Conservation (phyloP, 1,140 invertebrate species). For the Drosophila gunungcola region DNA sequence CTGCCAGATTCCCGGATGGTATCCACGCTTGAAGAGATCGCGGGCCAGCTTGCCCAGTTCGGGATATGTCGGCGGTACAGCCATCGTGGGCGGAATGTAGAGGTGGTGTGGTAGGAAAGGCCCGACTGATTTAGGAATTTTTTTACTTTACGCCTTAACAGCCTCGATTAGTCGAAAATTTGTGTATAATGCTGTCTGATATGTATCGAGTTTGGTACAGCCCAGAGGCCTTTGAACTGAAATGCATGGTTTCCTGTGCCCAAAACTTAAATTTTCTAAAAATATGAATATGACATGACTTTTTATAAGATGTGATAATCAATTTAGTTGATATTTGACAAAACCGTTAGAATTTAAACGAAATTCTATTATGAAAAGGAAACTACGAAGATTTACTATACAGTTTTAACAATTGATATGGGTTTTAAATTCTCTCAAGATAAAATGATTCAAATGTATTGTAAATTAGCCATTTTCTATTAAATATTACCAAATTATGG, state of each 20-base stretch:
- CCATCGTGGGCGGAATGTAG: constrained; percentile 45
- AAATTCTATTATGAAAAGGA: too few relatives aligned
- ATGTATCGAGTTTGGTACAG: background rate
- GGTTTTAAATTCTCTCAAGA: too few relatives aligned
- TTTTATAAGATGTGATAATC: too few relatives aligned
- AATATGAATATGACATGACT: too few relatives aligned
- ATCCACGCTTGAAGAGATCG: constrained; percentile 59
- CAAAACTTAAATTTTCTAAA: background rate
- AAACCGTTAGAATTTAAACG: too few relatives aligned
- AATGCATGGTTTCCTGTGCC: constrained; percentile 6
- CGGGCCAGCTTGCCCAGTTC: constrained; percentile 65
- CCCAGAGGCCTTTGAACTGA: background rate
- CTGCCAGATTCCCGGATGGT: constrained; percentile 70
- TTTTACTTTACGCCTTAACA: background rate
- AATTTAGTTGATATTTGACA: too few relatives aligned
- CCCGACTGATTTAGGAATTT: constrained; percentile 47
- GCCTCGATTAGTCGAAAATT: constrained; percentile 28
- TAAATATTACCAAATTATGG: too few relatives aligned
- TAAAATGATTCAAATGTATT: too few relatives aligned
- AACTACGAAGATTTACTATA: too few relatives aligned
- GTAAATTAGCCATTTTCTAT: too few relatives aligned
- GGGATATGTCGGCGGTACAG: constrained; percentile 48
- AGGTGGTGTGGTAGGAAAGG: constrained; percentile 29
- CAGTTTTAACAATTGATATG: too few relatives aligned
- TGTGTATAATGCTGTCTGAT: constrained; percentile 3